Evolutionary conservation across 2,113 vertebrate genomes (phyloP), one percentile per base, ranked within the genome.

Genomic region (Cheilinus undulatus): DNA sequence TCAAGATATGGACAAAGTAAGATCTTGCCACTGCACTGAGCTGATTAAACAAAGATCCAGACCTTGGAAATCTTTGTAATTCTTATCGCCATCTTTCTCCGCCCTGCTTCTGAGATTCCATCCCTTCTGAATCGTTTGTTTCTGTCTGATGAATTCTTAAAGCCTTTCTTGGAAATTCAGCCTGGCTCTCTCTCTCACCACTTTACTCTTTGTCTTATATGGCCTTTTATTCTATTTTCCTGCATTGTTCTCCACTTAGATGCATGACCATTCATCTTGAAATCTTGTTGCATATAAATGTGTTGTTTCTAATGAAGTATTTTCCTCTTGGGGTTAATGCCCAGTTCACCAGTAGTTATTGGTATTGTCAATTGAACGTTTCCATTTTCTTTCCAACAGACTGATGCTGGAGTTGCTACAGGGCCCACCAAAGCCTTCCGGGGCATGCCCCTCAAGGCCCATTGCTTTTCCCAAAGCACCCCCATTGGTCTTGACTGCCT

Each of bases 391-490:
- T 17, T 27, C 32, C 22, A 17, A 54, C 78, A 90, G 88, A 66
- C 70, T 53, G 85, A 85, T 72, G 69, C 77, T 48, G 90, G 86
- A 72, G 71, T 75, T 26, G 73, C 78, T 14, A 5, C 86, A 49
- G 61, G 69, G 2, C 80, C 91, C 54, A 59, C 88, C 40, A 79
- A 88, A 62, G 77, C 84, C 65, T 92, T 93, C 65, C 75, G 78
- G 22, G 77, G 86, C 13, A 89, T 90, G 38, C 84, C 89, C 0
- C 86, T 94, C 76, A 95, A 92, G 61, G 83, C 89, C 51, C 92
- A 92, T 17, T 74, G 88, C 0, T 94, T 95, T 86, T 97, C 96
- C 30, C 94, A 94, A 85, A 98, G 96, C 87, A 95, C 94, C 17
- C 96, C 96, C 0, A 87, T 90, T 0, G 94, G 94, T 61, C 88